These are phyloP conservation scores for Theretra japonica DNA, from an alignment of 2,888 invertebrate species.

Conservation along the genomic window DNA sequence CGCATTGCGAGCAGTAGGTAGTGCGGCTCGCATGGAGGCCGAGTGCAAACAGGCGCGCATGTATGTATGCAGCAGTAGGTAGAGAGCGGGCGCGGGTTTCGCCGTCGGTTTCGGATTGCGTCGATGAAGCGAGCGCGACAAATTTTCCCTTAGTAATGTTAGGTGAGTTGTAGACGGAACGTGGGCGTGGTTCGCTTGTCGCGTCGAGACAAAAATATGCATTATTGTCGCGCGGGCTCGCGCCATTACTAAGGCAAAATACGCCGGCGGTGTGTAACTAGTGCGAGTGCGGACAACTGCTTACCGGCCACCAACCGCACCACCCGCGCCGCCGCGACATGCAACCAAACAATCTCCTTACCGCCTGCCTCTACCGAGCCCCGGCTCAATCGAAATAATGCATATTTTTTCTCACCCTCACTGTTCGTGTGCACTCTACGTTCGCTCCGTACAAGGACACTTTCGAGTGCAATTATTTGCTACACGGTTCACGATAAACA, in stretches of 20 bases:
- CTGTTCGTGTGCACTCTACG: constrained; percentile 36
- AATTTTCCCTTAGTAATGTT: constrained; percentile 83
- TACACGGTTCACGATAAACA: not conserved
- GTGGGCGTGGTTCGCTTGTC: constrained; percentile 49
- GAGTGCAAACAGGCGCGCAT: not conserved
- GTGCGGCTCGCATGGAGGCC: not conserved
- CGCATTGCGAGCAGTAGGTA: no score
- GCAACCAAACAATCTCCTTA: constrained; percentile 73
- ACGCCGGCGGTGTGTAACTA: constrained; percentile 61
- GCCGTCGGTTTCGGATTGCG: constrained; percentile 61
- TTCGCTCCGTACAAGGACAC: constrained; percentile 27
- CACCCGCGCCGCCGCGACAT: constrained; percentile 64
- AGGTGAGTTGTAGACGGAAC: constrained; percentile 52
- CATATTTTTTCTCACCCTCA: constrained; percentile 73
- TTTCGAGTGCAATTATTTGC: constrained; percentile 12
- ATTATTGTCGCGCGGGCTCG: constrained; percentile 64
- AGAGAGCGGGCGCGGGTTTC: constrained; percentile 33
- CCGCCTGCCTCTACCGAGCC: constrained; percentile 37
- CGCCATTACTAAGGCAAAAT: constrained; percentile 81
- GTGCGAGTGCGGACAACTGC: constrained; percentile 58
- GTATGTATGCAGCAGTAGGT: not conserved
- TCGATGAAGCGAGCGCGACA: constrained; percentile 67
- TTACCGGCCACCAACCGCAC: constrained; percentile 65
- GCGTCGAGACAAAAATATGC: constrained; percentile 78
- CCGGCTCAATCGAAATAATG: constrained; percentile 59